phyloP scores from a whole-genome alignment of 2,797 vertebrate species.

The Coilia nasus region DNA sequence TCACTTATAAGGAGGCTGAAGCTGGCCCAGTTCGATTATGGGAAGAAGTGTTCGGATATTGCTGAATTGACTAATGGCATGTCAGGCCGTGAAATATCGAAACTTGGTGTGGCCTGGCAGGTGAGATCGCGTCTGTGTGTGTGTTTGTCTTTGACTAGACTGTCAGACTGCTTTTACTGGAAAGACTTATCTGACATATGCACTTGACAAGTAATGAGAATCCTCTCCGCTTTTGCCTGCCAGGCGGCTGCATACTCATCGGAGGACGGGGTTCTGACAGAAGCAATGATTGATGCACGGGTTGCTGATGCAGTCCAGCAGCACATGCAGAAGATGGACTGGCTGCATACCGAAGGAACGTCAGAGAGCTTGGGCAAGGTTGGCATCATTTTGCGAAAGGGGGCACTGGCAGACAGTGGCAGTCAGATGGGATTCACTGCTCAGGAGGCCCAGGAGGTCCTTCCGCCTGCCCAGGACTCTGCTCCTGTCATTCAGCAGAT shows the following conservation, averaged over 20 bases:
- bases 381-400: slow-evolving; percentile 44
- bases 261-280: slow-evolving; percentile 85
- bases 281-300: slow-evolving; percentile 91
- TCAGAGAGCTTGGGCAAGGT: slow-evolving; percentile 50
- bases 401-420: slow-evolving; percentile 19
- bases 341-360: slow-evolving; percentile 79
- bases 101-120: slow-evolving; percentile 96
- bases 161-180: slow-evolving; percentile 16
- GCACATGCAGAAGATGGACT: slow-evolving; percentile 96
- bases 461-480: slow-evolving; percentile 36
- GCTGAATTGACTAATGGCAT: slow-evolving; percentile 86
- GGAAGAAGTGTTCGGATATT: slow-evolving; percentile 91
- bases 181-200: slow-evolving; percentile 25
- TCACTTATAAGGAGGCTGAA: slow-evolving; percentile 84
- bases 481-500: slow-evolving; percentile 34
- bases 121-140: slow-evolving; percentile 63
- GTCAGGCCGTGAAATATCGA: slow-evolving; percentile 96
- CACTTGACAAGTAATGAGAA: slow-evolving; percentile 25
- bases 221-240: background rate
- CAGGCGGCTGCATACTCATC: slow-evolving; percentile 93
- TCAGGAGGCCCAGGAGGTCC: slow-evolving; percentile 26
- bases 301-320: slow-evolving; percentile 88
- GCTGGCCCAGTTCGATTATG: slow-evolving; percentile 94
- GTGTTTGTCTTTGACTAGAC: slow-evolving; percentile 33
- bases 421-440: slow-evolving; percentile 26